phyloP scores from a whole-genome alignment of 1,140 invertebrate genomes.

The Ceratina japonica region DNA sequence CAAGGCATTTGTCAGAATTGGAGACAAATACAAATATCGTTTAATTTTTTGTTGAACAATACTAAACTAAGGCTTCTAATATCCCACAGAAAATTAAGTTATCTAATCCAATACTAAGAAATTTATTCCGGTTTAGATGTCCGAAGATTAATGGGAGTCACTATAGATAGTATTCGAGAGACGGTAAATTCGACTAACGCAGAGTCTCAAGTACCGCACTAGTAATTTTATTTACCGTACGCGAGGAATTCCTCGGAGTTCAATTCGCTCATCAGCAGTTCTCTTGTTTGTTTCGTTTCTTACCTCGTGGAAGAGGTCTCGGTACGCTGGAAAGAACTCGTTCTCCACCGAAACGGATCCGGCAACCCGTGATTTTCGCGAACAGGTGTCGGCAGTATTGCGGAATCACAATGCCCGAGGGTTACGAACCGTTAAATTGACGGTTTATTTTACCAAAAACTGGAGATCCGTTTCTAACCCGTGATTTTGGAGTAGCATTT shows the following conservation, averaged over 20 bases:
- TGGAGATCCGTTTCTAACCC: not conserved
- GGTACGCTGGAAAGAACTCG: not conserved
- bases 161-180: no score
- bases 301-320: not conserved
- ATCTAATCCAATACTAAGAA: no score
- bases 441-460: conserved; percentile 37
- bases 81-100: no score
- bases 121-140: no score
- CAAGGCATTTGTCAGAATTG: no score
- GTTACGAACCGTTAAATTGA: conserved; percentile 22
- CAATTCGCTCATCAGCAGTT: not conserved
- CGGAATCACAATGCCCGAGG: conserved; percentile 2
- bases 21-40: no score
- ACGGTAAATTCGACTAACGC: not conserved
- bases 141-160: no score
- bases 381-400: conserved; percentile 44
- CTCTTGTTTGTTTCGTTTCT: conserved; percentile 10
- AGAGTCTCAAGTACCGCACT: not conserved
- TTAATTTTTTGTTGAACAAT: no score
- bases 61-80: no score
- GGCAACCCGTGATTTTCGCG: conserved; percentile 27
- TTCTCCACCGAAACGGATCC: conserved; percentile 14
- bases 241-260: not conserved
- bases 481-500: not conserved
- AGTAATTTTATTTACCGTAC: conserved; percentile 50